A percentile compares a stretch with the other conserved stretches of the same genome.
These are phyloP conservation scores for Turnix velox DNA, from an alignment of 2,113 vertebrate genomes.

Conservation along the genomic window DNA sequence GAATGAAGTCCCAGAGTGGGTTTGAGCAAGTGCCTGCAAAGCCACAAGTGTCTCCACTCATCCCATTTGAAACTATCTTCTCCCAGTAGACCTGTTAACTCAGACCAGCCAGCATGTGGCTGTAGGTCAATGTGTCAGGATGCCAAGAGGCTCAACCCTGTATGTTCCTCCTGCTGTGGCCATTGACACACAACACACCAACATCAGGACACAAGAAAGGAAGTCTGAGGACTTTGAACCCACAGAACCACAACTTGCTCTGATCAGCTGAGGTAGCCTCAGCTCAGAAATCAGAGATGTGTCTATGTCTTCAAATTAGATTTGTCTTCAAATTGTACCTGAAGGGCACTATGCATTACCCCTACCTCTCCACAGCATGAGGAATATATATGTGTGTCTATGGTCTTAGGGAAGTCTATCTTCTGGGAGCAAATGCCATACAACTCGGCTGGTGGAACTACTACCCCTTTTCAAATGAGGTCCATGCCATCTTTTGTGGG, in stretches of 20 bases:
- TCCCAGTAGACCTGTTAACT: neutral
- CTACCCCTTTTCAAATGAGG: neutral
- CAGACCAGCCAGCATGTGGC: rapidly evolving
- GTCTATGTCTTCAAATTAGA: neutral
- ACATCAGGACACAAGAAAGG: neutral
- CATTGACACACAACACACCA: neutral
- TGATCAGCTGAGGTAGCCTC: neutral
- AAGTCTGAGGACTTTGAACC: neutral
- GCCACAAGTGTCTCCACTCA: rapidly evolving
- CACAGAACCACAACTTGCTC: neutral
- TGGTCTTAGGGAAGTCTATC: neutral
- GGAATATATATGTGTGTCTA: neutral
- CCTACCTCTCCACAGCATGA: neutral
- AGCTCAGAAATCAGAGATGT: neutral
- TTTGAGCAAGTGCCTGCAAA: neutral
- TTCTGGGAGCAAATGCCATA: neutral
- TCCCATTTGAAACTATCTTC: neutral
- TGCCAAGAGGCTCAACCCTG: rapidly evolving
- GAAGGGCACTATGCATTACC: neutral
- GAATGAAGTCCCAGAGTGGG: neutral
- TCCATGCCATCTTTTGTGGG: neutral
- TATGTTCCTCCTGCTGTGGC: rapidly evolving
- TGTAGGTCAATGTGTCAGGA: rapidly evolving
- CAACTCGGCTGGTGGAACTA: neutral
- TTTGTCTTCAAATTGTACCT: neutral